phyloP scores from a whole-genome alignment of 1,140 invertebrate species.

The Phenacoccus solenopsis region DNA sequence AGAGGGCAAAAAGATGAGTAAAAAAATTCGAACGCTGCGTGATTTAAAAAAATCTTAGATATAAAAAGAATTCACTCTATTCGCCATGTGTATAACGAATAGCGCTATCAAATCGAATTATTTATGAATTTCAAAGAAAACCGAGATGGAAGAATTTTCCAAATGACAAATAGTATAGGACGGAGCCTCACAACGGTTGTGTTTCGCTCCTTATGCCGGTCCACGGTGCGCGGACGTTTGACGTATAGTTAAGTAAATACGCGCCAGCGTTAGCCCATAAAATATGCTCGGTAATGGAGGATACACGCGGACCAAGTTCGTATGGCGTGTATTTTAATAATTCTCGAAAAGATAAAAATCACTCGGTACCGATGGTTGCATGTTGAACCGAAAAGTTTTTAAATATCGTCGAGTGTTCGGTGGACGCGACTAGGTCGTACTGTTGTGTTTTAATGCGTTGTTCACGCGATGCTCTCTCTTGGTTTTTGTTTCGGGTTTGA shows the following conservation, averaged over 20 bases:
- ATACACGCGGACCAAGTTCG: background rate
- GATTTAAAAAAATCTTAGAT: background rate
- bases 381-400: conserved; percentile 8
- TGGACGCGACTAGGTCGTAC: too few species aligned
- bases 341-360: conserved; percentile 16
- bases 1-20: background rate
- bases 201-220: background rate
- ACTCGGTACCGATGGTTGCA: background rate
- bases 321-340: conserved; percentile 14
- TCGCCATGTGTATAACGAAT: background rate
- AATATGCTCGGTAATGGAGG: conserved; percentile 9
- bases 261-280: background rate
- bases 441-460: background rate
- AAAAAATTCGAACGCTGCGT: background rate
- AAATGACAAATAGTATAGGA: background rate
- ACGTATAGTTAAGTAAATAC: background rate
- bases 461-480: conserved; percentile 8
- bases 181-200: background rate
- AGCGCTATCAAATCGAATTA: background rate
- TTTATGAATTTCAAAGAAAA: conserved; percentile 3
- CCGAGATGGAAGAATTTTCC: background rate
- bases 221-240: background rate
- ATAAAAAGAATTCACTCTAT: background rate
- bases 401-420: too few species aligned
- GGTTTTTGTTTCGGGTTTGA: background rate